Conservation (phyloP, 2,113 vertebrate genomes). For the Limnothrissa miodon region DNA sequence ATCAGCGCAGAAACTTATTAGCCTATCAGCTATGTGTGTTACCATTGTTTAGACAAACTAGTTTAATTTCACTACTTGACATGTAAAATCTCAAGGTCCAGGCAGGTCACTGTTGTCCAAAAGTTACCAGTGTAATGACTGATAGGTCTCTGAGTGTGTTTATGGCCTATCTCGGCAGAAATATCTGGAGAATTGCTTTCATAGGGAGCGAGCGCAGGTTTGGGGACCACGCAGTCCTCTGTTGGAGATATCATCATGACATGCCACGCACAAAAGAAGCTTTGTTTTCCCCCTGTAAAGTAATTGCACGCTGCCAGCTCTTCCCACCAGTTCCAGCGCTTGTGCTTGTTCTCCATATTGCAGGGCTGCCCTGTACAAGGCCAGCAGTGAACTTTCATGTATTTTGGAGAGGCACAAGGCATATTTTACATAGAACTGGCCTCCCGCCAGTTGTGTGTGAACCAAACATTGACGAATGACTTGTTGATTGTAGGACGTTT, state of each 20-base stretch:
- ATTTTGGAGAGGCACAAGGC: background rate
- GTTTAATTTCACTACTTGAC: background rate
- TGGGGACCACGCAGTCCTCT: constrained; percentile 4
- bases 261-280: background rate
- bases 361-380: background rate
- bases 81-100: background rate
- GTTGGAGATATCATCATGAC: constrained; percentile 1
- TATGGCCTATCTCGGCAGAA: constrained; percentile 3
- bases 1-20: background rate
- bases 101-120: background rate
- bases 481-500: background rate
- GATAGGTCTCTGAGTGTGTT: background rate
- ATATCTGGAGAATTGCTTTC: constrained; percentile 11
- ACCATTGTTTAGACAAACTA: constrained; percentile 1
- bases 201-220: background rate
- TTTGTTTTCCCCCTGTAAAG: background rate
- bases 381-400: constrained; percentile 1
- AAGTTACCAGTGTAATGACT: background rate
- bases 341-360: background rate
- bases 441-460: background rate
- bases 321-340: background rate
- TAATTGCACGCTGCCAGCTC: constrained; percentile 7
- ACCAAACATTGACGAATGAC: constrained; percentile 13
- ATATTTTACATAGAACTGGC: background rate
- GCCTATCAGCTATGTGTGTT: background rate